A percentile compares a stretch with the other conserved stretches of the same genome.
Evolutionary conservation across 2,797 vertebrate genomes (phyloP).

Genomic region (Falco biarmicus): DNA sequence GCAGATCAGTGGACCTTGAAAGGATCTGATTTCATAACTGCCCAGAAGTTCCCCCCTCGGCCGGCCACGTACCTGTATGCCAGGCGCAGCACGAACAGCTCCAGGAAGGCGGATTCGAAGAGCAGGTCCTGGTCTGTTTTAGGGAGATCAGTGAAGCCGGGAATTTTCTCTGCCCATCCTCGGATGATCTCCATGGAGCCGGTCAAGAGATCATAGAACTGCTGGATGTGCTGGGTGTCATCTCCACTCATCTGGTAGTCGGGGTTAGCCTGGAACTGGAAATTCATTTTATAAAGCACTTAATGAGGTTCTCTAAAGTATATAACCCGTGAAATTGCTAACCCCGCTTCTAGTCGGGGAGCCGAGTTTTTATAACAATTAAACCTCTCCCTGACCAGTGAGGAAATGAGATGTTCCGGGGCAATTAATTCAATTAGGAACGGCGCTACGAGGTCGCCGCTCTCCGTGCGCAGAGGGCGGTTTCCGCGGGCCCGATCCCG

Average conservation of each 20-base stretch:
- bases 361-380: constrained; percentile 82
- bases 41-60: constrained; percentile 16
- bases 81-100: constrained; percentile 95
- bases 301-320: constrained; percentile 94
- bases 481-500: constrained; percentile 26
- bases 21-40: constrained; percentile 64
- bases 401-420: constrained; percentile 85
- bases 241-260: constrained; percentile 98
- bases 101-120: constrained; percentile 97
- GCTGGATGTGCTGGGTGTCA: constrained; percentile 98
- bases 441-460: constrained; percentile 65
- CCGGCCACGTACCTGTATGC: constrained; percentile 89
- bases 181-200: constrained; percentile 99
- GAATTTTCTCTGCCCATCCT: constrained; percentile 98
- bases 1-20: constrained; percentile 83
- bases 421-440: constrained; percentile 84
- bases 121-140: constrained; percentile 97
- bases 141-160: constrained; percentile 91
- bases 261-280: constrained; percentile 99
- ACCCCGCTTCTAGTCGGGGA: constrained; percentile 82
- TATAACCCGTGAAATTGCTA: constrained; percentile 96
- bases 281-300: constrained; percentile 88
- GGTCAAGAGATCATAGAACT: constrained; percentile 98
- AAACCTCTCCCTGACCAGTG: constrained; percentile 85
- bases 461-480: constrained; percentile 68